Base-by-base conservation (phyloP, 30 jellyfish, hydroid and myxozoan genomes). In the Mastigias papua region DNA sequence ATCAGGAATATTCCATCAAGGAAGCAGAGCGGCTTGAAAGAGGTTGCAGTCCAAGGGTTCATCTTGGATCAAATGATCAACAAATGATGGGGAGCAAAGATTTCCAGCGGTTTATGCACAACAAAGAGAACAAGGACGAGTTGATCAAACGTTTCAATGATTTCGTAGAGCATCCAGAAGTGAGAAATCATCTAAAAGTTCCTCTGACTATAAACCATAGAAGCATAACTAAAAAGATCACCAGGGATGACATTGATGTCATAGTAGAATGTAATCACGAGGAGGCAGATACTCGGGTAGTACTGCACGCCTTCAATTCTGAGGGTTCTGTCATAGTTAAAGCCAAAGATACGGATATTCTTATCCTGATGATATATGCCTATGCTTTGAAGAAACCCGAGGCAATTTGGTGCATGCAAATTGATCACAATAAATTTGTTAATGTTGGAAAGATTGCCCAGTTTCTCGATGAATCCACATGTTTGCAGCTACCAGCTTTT, bases 271-370 rank as follows among this genome's bases (percentile, higher is more conserved):
- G 89, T 61, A 78, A 78, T 78, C 89, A 78, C 78, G 78, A 78
- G 89, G 89, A 57, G 78, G 89, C 89, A 32, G 89, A 62, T 78
- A 78, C 89, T 78, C 89, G 89, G 89, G 77, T 78, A 78, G 89
- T 78, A 78, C 48, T 78, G 29, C 89, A 78, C 66, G 89, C 89
- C 50, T 78, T 78, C 30, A 78, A 78, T 58, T 50, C 64, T 78
- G 89, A 78, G 89, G 89, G 89, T 57, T 35, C 78, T 50, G 78
- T 78, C 37, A 23, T 78, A 29, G 79, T 78, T 78, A 78, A 78
- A 78, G 78, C 89, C 89, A 78, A 78, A 61, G 78, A 78, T 78
- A 78, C 89, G 78, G 78, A 78, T 37, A 48, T 78, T 78, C 89
- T 78, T 78, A 78, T 78, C 76, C 89, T 78, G 66, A 75, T 75